Base-by-base conservation (phyloP, 2,113 vertebrate species). In the Microcebus murinus region DNA sequence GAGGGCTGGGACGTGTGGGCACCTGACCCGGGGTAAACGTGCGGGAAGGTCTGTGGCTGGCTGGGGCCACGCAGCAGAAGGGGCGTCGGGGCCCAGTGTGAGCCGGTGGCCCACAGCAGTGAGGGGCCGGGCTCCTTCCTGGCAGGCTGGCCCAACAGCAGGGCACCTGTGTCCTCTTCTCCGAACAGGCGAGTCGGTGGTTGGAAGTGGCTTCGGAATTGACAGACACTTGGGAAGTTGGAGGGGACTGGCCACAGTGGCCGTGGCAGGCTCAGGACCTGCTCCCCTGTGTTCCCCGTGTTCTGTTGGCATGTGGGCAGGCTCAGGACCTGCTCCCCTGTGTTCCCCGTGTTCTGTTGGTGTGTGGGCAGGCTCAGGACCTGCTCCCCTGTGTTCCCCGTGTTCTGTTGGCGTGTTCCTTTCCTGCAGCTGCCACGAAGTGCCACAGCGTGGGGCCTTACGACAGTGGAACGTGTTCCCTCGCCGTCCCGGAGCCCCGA, bases 401-500 rank as follows among this genome's bases (percentile, higher is more conserved):
- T 12, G 34, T 25, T 23, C 34, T 42, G 1, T 34, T 9, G 79
- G 34, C 0, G 17, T 20, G 6, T 25, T 50, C 1, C 0, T 70
- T 39, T 65, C 34, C 65, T 10, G 18, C 14, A 18, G 25, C 34
- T 11, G 25, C 34, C 3, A 8, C 55, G 1, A 23, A 36, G 31
- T 8, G 4, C 68, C 27, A 5, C 6, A 31, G 1, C 0, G 42
- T 2, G 63, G 45, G 1, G 31, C 4, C 67, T 90, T 31, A 1
- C 6, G 13, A 1, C 25, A 7, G 1, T 15, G 45, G 80, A 1
- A 0, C 7, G 2, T 1, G 18, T 20, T 20, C 45, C 2, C 15
- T 27, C 34, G 8, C 1, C 0, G 9, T 1, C 1, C 34, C 21
- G 20, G 34, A 52, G 27, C 36, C 18, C 29, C 0, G 1, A 1